Base-by-base conservation (phyloP, 2,797 vertebrate genomes). In the Coluber constrictor region DNA sequence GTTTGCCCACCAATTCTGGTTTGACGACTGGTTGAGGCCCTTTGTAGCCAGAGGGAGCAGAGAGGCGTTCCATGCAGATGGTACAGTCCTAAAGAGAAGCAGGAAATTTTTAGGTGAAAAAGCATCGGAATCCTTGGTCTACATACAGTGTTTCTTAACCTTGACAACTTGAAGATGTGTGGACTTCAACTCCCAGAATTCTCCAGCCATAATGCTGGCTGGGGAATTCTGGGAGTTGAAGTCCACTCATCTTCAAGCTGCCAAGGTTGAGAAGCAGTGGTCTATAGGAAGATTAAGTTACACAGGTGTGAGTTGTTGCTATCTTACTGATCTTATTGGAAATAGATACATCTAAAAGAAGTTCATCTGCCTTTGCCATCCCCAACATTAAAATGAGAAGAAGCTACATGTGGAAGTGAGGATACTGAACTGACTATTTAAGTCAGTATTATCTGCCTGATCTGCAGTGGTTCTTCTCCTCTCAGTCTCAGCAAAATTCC, bases 61-160 rank as follows among this genome's bases (percentile, higher is more conserved):
- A 98, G 91, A 99, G 96, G 7, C 98, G 97, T 96, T 99, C 99
- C 99, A 99, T 99, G 86, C 99, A 99, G 97, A 99, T 99, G 94
- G 98, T 99, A 93, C 99, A 99, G 97, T 99, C 98, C 99, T 99
- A 95, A 61, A 25, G 74, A 92, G 15, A 25, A 1, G 0, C 0
- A 0, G 0, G 3, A 63, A 90, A 92, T 47, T 15, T 15, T 90
- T 6, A 13, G 29, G 0, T 0, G 0, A 1, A 0, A 29, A 47
- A 29, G 57, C 60, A 91, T 37, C 15, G 37, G 18, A 32, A 6
- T 83, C 27, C 79, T 11, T 47, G 70, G 70, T 74, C 32, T n/a
- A 16, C 15, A 18, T 51, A 29, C n/a, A 32, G n/a, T 32, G 15
- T 18, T 70, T 70, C 66, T 70, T n/a, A 32, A 32, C n/a, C 15